Evolutionary conservation across 2,888 invertebrate genomes (phyloP).

Genomic region (Eledona agricola): DNA sequence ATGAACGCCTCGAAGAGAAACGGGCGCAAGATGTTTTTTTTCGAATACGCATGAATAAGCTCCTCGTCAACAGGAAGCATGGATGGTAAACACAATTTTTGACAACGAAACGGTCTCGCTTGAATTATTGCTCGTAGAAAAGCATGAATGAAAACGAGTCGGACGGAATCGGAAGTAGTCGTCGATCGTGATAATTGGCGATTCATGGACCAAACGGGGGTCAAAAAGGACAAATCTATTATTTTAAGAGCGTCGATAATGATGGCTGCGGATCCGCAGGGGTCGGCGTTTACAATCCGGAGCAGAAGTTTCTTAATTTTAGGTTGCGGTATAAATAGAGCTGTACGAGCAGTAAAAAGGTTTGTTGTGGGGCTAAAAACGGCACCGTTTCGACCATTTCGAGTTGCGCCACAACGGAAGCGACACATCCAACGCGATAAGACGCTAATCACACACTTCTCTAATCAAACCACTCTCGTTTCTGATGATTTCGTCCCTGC

Average conservation of each 20-base stretch:
- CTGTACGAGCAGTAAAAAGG: too few species aligned
- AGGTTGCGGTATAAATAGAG: conserved; percentile 26
- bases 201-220: conserved; percentile 1
- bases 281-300: conserved; percentile 15
- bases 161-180: conserved; percentile 25
- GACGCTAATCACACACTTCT: too few species aligned
- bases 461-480: too few species aligned
- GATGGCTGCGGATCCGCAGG: conserved; percentile 8
- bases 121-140: conserved; percentile 36
- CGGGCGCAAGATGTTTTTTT: conserved; percentile 27
- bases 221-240: conserved; percentile 21
- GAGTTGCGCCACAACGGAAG: conserved; percentile 31
- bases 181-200: conserved; percentile 16
- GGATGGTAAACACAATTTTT: conserved; percentile 45
- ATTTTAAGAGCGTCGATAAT: conserved; percentile 8
- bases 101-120: conserved; percentile 42
- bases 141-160: conserved; percentile 35
- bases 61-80: conserved; percentile 43
- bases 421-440: conserved; percentile 29
- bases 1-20: conserved; percentile 25
- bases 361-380: conserved; percentile 23
- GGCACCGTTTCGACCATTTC: conserved; percentile 10
- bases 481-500: too few species aligned
- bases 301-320: conserved; percentile 21
- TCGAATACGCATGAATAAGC: conserved; percentile 35